A percentile compares a stretch with the other conserved stretches of the same genome.
Evolutionary conservation across 64 coral and sea anemone genomes (phyloP).

Genomic region (Catalaphyllia jardinei): DNA sequence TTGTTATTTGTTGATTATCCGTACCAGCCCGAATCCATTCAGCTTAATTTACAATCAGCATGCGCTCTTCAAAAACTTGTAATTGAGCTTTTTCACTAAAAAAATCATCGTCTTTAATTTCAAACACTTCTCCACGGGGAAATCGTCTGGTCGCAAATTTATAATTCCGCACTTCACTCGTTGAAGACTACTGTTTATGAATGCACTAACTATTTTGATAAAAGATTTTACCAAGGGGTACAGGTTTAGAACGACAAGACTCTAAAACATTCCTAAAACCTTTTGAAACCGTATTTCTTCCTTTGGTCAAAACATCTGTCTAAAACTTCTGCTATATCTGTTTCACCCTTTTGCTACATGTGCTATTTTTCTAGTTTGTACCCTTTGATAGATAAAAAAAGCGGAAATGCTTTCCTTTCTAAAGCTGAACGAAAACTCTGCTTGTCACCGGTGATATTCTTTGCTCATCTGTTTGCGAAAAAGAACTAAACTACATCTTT

Average conservation of each 20-base stretch:
- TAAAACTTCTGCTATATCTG: conserved; percentile 27
- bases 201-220: neutral
- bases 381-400: conserved; percentile 32
- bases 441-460: neutral
- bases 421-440: conserved; percentile 1
- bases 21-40: too few relatives aligned
- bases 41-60: too few relatives aligned
- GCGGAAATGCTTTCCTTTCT: conserved; percentile 30
- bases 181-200: neutral
- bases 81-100: too few relatives aligned
- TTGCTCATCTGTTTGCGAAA: conserved; percentile 19
- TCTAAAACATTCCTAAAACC: neutral
- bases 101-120: too few relatives aligned
- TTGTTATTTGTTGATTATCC: too few relatives aligned
- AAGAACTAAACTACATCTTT: neutral
- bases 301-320: conserved; percentile 23
- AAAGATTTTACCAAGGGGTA: neutral
- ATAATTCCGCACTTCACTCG: neutral
- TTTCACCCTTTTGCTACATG: conserved; percentile 20
- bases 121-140: too few relatives aligned
- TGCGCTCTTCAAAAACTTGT: too few relatives aligned
- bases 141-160: too few relatives aligned
- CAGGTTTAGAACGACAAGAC: neutral
- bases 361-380: conserved; percentile 11
- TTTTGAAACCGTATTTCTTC: neutral